phyloP scores from a whole-genome alignment of 1,140 invertebrate genomes.

The Condylostylus longicornis region DNA sequence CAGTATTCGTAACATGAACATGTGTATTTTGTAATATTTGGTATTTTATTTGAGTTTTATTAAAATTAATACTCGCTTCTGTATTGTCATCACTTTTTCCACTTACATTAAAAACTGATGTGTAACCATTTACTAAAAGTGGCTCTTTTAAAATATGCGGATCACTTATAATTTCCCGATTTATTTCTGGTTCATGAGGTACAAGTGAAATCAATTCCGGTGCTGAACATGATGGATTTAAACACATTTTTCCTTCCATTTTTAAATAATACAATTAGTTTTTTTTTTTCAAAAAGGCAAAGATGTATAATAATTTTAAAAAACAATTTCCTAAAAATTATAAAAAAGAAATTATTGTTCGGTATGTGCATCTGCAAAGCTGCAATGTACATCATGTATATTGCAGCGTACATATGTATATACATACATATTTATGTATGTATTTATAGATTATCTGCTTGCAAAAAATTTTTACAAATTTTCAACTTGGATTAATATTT shows the following conservation, averaged over 20 bases:
- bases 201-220: slow-evolving; percentile 7
- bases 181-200: too few relatives aligned
- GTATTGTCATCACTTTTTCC: slow-evolving; percentile 8
- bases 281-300: too few relatives aligned
- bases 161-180: slow-evolving; percentile 8
- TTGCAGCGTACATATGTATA: too few relatives aligned
- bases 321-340: background rate
- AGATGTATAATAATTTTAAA: background rate
- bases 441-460: too few relatives aligned
- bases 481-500: too few relatives aligned
- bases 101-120: slow-evolving; percentile 9
- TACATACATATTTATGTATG: too few relatives aligned
- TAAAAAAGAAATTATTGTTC: background rate
- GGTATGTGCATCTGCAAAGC: background rate
- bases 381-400: too few relatives aligned
- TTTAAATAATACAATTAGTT: background rate
- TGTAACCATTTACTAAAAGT: slow-evolving; percentile 10
- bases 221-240: slow-evolving; percentile 8
- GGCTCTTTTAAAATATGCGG: slow-evolving; percentile 7
- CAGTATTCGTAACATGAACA: slow-evolving; percentile 10
- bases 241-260: slow-evolving; percentile 5
- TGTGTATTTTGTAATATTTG: slow-evolving; percentile 11
- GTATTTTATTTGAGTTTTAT: slow-evolving; percentile 5
- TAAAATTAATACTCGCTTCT: background rate
- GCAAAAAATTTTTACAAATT: too few relatives aligned